Base-by-base conservation (phyloP, 1,140 invertebrate genomes). In the Sycobia sp. region DNA sequence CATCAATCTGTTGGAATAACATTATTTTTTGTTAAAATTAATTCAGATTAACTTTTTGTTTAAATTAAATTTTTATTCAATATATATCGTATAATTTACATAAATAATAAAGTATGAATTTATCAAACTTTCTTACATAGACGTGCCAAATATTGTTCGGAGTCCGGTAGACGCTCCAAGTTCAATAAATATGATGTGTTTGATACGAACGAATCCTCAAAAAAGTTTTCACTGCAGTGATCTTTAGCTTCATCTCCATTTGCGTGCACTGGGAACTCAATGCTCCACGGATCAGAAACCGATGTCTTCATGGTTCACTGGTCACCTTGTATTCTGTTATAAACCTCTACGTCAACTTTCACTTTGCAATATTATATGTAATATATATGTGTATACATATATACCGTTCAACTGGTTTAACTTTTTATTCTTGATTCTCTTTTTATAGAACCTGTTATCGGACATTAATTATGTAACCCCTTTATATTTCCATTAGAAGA, bases 121-220 rank as follows among this genome's bases (percentile, higher is more conserved):
- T 7, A 55, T 54, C 36, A 55, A 39, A 46, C n/a, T n/a, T 20
- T 73, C 75, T 74, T 69, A 78, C 77, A 72, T 34, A 79, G 71
- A 25, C 75, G 71, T 44, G 69, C 62, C 27, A 79, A 70, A 67
- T 79, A 79, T 54, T 79, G 70, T 9, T 77, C 73, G 1, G 77
- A 79, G 67, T 79, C 77, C 0, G 73, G 72, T 36, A 79, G 66
- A 22, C 63, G 73, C 0, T 32, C 50, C 8, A 67, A 23, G 20
- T 74, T 62, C 2, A 49, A 25, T 16, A 3, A 14, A 20, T 25
- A 32, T 0, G 16, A 27, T 5, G 18, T 2, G n/a, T 16, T 16
- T 27, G 64, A 56, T 4, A 77, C 71, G 54, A 79, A 79, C 11
- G 71, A 73, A 65, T 79, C 77, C 46, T 79, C 77, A 20, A 79